A percentile compares a stretch with the other conserved stretches of the same genome.
phyloP scores from a whole-genome alignment of 2,113 vertebrate genomes.

The Reinhardtius hippoglossoides region DNA sequence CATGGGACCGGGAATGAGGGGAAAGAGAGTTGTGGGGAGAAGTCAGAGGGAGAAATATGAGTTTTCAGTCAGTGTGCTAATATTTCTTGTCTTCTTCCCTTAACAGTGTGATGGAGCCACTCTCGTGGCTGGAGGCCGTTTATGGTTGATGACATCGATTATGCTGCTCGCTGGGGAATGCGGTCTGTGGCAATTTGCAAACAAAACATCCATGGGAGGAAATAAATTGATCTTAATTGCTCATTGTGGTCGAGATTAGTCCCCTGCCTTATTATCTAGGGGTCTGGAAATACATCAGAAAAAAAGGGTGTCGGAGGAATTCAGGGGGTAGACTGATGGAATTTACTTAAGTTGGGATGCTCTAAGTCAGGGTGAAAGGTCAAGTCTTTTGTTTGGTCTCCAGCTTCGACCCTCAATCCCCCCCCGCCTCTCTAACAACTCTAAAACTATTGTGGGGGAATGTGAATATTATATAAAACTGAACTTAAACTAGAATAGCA shows the following conservation, averaged over 20 bases:
- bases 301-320: constrained; percentile 1
- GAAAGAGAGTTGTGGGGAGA: not conserved
- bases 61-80: constrained; percentile 38
- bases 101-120: constrained; percentile 49
- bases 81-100: constrained; percentile 43
- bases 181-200: constrained; percentile 43
- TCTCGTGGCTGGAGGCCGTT: constrained; percentile 57
- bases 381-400: constrained; percentile 60
- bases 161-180: constrained; percentile 47
- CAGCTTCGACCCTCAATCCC: constrained; percentile 7
- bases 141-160: constrained; percentile 67
- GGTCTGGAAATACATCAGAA: constrained; percentile 22
- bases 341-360: constrained; percentile 61
- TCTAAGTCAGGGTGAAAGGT: constrained; percentile 65
- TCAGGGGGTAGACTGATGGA: constrained; percentile 56
- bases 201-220: constrained; percentile 28
- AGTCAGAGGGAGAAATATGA: constrained; percentile 39
- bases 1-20: not conserved
- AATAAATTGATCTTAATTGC: constrained; percentile 69
- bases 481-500: not conserved
- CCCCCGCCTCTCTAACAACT: constrained; percentile 3
- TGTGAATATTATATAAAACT: not conserved
- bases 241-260: constrained; percentile 57
- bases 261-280: constrained; percentile 22
- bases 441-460: not conserved